Conservation (phyloP, 2,113 vertebrate genomes). For the Pica pica region DNA sequence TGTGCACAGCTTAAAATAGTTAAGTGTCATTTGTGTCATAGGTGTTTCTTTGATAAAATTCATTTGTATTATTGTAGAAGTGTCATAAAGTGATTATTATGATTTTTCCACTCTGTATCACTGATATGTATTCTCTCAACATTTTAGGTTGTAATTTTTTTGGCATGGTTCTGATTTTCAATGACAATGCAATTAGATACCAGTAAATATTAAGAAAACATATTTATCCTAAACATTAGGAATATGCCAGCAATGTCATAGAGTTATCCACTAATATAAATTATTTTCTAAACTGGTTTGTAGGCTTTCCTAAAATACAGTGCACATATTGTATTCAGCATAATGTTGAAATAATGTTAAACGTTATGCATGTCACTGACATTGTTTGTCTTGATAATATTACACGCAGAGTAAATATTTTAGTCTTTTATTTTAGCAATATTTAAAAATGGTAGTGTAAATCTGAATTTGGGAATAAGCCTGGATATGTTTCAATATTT, state of each 20-base stretch:
- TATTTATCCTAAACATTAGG: not conserved
- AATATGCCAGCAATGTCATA: not conserved
- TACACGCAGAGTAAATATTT: not conserved
- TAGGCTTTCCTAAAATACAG: not conserved
- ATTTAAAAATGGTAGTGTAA: not conserved
- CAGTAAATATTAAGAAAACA: not conserved
- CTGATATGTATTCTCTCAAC: not conserved
- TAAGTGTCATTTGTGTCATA: not conserved
- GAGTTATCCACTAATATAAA: not conserved
- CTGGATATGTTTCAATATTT: not conserved
- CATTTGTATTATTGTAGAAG: not conserved
- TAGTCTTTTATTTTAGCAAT: not conserved
- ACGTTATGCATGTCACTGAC: not conserved
- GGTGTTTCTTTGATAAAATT: not conserved
- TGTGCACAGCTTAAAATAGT: not conserved
- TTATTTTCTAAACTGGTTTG: not conserved
- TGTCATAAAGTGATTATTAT: not conserved
- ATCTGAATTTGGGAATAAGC: not conserved
- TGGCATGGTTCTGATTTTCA: not conserved
- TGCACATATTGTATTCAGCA: conserved; percentile 35
- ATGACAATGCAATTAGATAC: not conserved
- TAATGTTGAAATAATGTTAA: not conserved
- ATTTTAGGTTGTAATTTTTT: not conserved
- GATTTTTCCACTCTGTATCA: not conserved
- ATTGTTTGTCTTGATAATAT: not conserved